Conservation (phyloP, 2,113 vertebrate genomes). For the Paracanthobrama guichenoti region DNA sequence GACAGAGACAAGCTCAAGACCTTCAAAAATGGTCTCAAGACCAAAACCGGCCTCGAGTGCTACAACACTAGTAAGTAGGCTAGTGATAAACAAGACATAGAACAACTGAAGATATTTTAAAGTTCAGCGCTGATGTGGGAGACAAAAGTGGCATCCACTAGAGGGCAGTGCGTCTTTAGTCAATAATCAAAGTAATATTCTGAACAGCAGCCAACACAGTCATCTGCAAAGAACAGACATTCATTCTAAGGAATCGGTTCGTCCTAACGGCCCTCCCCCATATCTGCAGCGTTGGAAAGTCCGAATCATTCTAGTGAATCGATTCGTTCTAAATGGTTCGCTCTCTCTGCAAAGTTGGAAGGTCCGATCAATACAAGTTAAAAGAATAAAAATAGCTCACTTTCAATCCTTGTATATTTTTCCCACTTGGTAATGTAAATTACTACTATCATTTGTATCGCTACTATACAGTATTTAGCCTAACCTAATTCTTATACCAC, state of each 20-base stretch:
- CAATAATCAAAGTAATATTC: not conserved
- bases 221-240: not conserved
- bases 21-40: too few species aligned
- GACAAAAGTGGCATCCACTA: not conserved
- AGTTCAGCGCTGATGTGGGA: too few species aligned
- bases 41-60: too few species aligned
- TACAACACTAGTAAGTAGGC: too few species aligned
- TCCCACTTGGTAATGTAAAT: not conserved
- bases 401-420: not conserved
- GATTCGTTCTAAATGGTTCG: not conserved
- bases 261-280: not conserved
- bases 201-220: not conserved
- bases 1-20: too few species aligned
- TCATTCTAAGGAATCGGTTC: not conserved
- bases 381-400: not conserved
- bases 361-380: not conserved
- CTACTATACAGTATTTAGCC: not conserved
- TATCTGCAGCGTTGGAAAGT: not conserved
- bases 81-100: too few species aligned
- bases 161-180: conserved; percentile 1
- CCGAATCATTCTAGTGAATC: not conserved
- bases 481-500: not conserved
- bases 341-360: not conserved
- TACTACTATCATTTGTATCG: not conserved
- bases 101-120: too few species aligned